Conservation (phyloP, 2,113 vertebrate species). For the Cardinalis cardinalis region DNA sequence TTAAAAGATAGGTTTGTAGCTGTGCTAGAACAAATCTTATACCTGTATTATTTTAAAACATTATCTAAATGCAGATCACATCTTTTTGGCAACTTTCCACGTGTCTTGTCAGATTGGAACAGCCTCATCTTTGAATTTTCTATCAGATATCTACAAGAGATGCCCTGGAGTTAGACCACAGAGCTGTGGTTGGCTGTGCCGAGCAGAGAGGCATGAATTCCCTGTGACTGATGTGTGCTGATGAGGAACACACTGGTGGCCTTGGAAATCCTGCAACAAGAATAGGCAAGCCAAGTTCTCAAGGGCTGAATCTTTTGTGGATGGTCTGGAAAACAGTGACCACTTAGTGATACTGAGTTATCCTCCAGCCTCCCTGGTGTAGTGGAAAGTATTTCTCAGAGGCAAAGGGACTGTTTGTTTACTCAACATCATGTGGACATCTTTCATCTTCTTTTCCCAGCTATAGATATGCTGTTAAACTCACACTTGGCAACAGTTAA, state of each 20-base stretch:
- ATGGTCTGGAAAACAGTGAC: constrained; percentile 20
- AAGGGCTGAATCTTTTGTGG: not conserved
- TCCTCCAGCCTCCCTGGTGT: not conserved
- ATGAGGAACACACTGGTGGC: not conserved
- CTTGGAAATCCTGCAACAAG: not conserved
- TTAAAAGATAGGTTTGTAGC: not conserved
- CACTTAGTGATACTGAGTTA: not conserved
- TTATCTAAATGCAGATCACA: not conserved
- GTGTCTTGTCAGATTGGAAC: not conserved
- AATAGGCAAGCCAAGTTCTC: not conserved
- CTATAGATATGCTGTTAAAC: constrained; percentile 1
- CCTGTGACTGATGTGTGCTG: not conserved
- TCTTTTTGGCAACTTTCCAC: not conserved
- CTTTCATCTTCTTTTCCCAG: constrained; percentile 51
- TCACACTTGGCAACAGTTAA: constrained; percentile 25
- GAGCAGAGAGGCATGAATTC: not conserved
- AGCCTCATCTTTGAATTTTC: not conserved
- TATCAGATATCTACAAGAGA: not conserved
- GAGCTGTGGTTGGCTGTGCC: not conserved
- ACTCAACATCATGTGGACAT: not conserved
- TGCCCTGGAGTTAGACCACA: not conserved
- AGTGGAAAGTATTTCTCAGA: constrained; percentile 20
- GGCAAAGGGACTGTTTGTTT: constrained; percentile 34
- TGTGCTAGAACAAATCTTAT: not conserved
- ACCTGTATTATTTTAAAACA: not conserved